Conservation (phyloP, 2,888 invertebrate genomes). For the Amiota communis region DNA sequence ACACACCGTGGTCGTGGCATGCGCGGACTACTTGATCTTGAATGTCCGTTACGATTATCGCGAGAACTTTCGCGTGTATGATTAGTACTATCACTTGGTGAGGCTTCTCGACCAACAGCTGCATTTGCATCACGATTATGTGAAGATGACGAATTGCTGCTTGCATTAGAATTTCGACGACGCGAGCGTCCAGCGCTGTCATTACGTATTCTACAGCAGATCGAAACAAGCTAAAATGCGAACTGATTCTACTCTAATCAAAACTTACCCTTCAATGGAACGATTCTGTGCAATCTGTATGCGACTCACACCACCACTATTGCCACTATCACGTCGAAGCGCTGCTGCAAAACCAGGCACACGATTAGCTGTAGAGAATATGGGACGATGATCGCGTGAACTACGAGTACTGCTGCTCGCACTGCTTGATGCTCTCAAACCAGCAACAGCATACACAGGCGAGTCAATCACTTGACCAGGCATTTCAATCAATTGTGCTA, state of each 20-base stretch:
- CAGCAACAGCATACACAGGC: conserved; percentile 68
- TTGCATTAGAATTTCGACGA: conserved; percentile 74
- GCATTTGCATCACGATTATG: conserved; percentile 45
- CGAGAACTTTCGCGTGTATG: conserved; percentile 69
- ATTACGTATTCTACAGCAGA: conserved; percentile 57
- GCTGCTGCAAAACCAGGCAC: conserved; percentile 78
- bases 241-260: background rate
- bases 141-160: conserved; percentile 71
- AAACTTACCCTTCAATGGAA: conserved; percentile 68
- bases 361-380: conserved; percentile 74
- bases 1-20: conserved; percentile 79
- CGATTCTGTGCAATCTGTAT: conserved; percentile 71
- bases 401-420: conserved; percentile 60
- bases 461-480: conserved; percentile 73
- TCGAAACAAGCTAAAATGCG: background rate
- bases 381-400: conserved; percentile 74
- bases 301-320: conserved; percentile 69
- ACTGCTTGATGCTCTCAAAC: conserved; percentile 43
- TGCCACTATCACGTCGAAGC: conserved; percentile 73
- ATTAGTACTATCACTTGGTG: conserved; percentile 72
- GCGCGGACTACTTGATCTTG: conserved; percentile 80
- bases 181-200: conserved; percentile 66
- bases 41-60: conserved; percentile 58
- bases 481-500: conserved; percentile 92
- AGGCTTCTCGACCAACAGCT: conserved; percentile 66